phyloP scores from a whole-genome alignment of 2,888 invertebrate genomes.

The Formica aserva region DNA sequence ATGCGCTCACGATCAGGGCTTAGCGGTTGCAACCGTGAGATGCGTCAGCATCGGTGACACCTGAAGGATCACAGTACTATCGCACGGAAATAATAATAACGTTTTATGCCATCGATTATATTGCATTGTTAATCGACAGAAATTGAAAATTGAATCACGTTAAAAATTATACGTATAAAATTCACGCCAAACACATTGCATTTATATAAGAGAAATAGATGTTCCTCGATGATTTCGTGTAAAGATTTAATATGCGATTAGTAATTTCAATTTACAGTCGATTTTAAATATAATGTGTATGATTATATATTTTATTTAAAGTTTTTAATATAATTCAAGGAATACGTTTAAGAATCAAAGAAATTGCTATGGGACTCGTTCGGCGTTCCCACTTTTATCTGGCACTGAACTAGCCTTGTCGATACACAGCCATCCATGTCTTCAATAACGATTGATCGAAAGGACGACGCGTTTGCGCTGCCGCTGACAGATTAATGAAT shows the following conservation, averaged over 20 bases:
- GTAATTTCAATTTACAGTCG: slow-evolving; percentile 9
- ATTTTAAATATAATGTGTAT: neutral
- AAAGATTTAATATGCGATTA: neutral
- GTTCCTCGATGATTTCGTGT: no score
- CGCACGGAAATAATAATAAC: slow-evolving; percentile 11
- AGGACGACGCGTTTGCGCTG: slow-evolving; percentile 43
- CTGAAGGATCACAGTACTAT: slow-evolving; percentile 13
- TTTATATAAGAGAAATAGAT: no score
- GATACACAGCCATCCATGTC: slow-evolving; percentile 46
- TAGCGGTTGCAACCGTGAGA: slow-evolving; percentile 64
- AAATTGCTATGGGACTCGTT: neutral
- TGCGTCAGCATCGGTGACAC: slow-evolving; percentile 69
- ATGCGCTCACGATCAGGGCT: slow-evolving; percentile 65
- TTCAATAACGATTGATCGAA: slow-evolving; percentile 55
- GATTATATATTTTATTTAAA: neutral
- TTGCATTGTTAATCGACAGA: no score
- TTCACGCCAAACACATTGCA: no score
- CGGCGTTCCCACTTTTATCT: slow-evolving; percentile 27
- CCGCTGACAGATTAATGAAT: slow-evolving; percentile 52
- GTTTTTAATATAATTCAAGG: neutral
- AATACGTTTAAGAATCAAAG: neutral
- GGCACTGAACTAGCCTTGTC: slow-evolving; percentile 31
- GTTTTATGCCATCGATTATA: neutral
- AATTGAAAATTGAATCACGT: no score
- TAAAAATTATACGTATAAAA: no score